Conservation (phyloP, 2,888 invertebrate genomes). For the Tanytarsus gracilentus region DNA sequence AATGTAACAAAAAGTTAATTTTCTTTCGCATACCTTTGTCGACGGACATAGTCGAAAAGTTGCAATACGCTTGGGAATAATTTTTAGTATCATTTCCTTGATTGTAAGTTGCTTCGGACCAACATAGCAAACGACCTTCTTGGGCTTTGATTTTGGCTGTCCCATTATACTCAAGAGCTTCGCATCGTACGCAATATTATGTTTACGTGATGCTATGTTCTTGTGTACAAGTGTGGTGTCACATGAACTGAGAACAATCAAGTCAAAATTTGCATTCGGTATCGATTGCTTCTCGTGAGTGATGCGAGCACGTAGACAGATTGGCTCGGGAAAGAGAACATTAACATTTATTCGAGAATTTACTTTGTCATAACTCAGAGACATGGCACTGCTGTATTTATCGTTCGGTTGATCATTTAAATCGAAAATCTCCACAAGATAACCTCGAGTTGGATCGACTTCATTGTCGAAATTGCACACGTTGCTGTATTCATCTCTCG, state of each 20-base stretch:
- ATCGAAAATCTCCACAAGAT: conserved; percentile 50
- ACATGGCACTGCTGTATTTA: conserved; percentile 48
- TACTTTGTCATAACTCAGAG: conserved; percentile 65
- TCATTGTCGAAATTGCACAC: conserved; percentile 56
- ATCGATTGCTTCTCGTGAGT: conserved; percentile 64
- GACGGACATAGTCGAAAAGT: conserved; percentile 90
- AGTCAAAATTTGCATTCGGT: conserved; percentile 85
- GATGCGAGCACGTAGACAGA: conserved; percentile 73
- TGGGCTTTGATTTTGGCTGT: conserved; percentile 53
- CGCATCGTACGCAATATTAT: conserved; percentile 80
- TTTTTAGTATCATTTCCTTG: conserved; percentile 86
- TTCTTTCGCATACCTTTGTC: conserved; percentile 54
- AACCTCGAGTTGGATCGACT: conserved; percentile 57
- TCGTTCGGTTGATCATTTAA: conserved; percentile 52
- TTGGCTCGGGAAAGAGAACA: conserved; percentile 68
- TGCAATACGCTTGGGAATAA: conserved; percentile 84
- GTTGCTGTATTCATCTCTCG: conserved; percentile 87
- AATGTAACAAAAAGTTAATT: background rate
- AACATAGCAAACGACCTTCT: conserved; percentile 82
- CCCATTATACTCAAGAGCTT: conserved; percentile 55
- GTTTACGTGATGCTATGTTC: conserved; percentile 74
- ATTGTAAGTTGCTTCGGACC: conserved; percentile 86
- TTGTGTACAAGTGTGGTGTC: conserved; percentile 79
- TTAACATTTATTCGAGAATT: conserved; percentile 69
- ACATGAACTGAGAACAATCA: conserved; percentile 80